These are phyloP conservation scores for Sebastes kiyomatsui DNA, from an alignment of 2,797 vertebrate genomes.

Conservation along the genomic window DNA sequence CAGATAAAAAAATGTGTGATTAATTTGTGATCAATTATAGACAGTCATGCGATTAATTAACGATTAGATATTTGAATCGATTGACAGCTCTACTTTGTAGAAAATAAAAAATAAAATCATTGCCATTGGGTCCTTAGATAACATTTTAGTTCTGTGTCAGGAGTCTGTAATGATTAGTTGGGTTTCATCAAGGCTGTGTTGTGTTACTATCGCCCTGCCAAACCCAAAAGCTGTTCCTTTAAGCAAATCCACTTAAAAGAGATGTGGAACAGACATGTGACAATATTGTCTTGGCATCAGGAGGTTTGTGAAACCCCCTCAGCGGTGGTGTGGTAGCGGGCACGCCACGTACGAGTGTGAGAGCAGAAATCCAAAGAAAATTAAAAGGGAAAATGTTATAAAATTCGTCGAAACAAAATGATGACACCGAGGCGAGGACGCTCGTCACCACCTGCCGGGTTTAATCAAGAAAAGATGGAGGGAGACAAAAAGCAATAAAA, in stretches of 20 bases:
- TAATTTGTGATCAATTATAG: no score
- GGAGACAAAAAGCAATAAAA: slow-evolving; percentile 70
- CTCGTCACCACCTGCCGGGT: slow-evolving; percentile 39
- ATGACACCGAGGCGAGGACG: slow-evolving; percentile 8
- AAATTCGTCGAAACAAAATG: slow-evolving; percentile 12
- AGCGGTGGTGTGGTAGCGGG: background rate
- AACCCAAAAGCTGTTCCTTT: slow-evolving; percentile 8
- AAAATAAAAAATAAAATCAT: background rate
- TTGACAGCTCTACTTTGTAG: no score
- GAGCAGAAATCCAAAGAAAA: slow-evolving; percentile 48
- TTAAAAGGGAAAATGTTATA: slow-evolving; percentile 38
- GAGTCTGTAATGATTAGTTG: background rate
- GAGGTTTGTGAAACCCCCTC: slow-evolving; percentile 26
- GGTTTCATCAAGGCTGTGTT: background rate
- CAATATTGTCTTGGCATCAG: slow-evolving; percentile 24
- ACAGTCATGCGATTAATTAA: no score
- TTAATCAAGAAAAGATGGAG: slow-evolving; percentile 65
- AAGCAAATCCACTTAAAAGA: slow-evolving; percentile 24
- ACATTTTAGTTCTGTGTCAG: background rate
- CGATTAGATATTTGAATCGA: no score
- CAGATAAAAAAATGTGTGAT: no score
- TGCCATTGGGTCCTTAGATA: background rate
- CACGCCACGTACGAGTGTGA: slow-evolving; percentile 3
- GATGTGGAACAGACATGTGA: background rate
- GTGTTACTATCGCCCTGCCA: background rate